Evolutionary conservation across 92 coral and sea anemone species (phyloP), one percentile per base, ranked within the genome.

Genomic region (Micromussa lordhowensis): DNA sequence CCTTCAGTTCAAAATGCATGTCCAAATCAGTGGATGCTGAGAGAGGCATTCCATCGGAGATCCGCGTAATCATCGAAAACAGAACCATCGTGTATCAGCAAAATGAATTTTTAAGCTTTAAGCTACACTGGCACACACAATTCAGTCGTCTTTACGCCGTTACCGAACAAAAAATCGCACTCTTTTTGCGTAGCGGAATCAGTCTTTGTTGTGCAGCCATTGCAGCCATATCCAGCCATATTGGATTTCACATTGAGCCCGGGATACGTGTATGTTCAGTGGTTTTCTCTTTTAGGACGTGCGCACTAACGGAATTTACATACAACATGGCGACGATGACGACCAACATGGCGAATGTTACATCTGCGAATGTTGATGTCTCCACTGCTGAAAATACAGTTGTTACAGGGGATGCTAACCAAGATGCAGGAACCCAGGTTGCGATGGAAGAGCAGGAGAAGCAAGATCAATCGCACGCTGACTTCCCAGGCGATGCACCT

Each of bases 11-110:
- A 89, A 97, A 97, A 64, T 96, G 98, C 94, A 96, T 92, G 68
- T 97, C 98, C 70, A 97, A 85, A 58, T 97, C 99, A 1, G 99
- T 97, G 34, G 99, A 96, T 1, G 99, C 99, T 21, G 99, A 94
- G 53, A 97, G 88, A 7, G 99, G 94, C 91, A 97, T 92, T 8
- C 99, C 99, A 88, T 97, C 99, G 77, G 90, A 83, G 53, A 97
- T 95, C 19, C 99, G 98, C 26, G 96, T 97, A 16, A 97, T 94
- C 95, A 96, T 97, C 14, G 99, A 98, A 61, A 93, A 97, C 78
- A 96, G 90, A 77, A 97, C 98, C 99, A 97, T 97, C 40, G 72
- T 85, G 54, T 35, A 13, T 26, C 10, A 84, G 21, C 22, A 74
- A 26, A 72, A 12, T 24, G 55, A 73, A 55, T 54, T n/a, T 15